These are phyloP conservation scores for Papilio machaon DNA, from an alignment of 1,140 invertebrate genomes.

Conservation along the genomic window DNA sequence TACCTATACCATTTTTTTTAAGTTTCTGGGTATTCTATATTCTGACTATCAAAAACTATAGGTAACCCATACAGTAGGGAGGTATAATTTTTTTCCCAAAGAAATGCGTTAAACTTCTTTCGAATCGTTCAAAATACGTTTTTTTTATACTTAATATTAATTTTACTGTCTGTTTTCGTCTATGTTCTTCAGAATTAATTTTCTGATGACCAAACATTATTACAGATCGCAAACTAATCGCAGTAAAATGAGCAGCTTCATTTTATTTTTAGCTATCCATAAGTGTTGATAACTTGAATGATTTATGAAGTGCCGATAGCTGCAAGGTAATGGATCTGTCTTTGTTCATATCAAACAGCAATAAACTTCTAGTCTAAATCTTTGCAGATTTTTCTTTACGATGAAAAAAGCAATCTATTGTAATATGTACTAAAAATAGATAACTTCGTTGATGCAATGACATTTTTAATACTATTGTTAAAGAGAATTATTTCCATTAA, in stretches of 20 bases:
- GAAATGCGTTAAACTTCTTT: no score
- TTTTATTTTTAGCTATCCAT: constrained; percentile 15
- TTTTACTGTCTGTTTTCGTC: background rate
- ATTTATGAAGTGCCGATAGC: constrained; percentile 6
- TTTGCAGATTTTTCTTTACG: background rate
- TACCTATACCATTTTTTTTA: background rate
- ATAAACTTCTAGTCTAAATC: background rate
- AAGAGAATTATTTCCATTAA: background rate
- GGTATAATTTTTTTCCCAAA: background rate
- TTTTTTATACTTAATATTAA: no score
- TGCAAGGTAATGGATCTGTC: background rate
- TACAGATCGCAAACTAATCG: background rate
- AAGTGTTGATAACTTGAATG: constrained; percentile 5
- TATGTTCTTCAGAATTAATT: background rate
- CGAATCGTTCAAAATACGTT: background rate
- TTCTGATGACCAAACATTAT: background rate
- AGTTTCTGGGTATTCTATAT: background rate
- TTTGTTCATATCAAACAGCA: background rate
- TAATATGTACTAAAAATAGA: background rate
- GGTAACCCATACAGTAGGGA: background rate
- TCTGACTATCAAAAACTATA: background rate
- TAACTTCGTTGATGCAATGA: background rate
- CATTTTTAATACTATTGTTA: background rate
- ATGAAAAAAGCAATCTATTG: background rate
- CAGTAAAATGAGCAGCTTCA: background rate